Evolutionary conservation across 1,140 invertebrate genomes (phyloP), one percentile per base, ranked within the genome.

Genomic region (Leucophenga varia): DNA sequence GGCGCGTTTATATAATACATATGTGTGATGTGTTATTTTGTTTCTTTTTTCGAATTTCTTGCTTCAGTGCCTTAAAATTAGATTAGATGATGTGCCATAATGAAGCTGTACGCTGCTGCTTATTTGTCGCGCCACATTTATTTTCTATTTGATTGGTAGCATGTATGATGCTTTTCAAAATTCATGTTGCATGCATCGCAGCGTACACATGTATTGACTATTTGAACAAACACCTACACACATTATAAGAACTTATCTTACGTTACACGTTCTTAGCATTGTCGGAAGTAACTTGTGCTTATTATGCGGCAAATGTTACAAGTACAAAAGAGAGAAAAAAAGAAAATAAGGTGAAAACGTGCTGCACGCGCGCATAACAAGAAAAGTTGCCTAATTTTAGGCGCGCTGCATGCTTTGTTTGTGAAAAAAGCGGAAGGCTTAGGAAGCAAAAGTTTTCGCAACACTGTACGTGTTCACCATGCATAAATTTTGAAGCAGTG

Each of bases 21-120:
- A n/a, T n/a, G n/a, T n/a, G n/a, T n/a, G n/a, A n/a, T n/a, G n/a
- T n/a, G n/a, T n/a, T n/a, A n/a, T n/a, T n/a, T n/a, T n/a, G n/a
- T n/a, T n/a, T n/a, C n/a, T n/a, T n/a, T n/a, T n/a, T n/a, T n/a
- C n/a, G 56, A 38, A 35, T 36, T 49, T 8, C 13, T 34, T 4
- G 31, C 31, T 34, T 4, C 4, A 8, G 41, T 48, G 46, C 43
- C 52, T 56, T 54, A 47, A 67, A n/a, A 67, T 67, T 55, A 59
- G 63, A 67, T 67, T 52, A 65, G 56, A 67, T 68, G 56, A 67
- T 68, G 63, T 67, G 63, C 54, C 51, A 67, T 67, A 63, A 67
- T 67, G 63, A 67, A 59, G 51, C 52, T 57, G 54, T 57, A n/a
- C n/a, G 44, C 22, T 13, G 44, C 22, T 13, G 36, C 52, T 30